Base-by-base conservation (phyloP, 2,113 vertebrate genomes). In the Entelurus aequoreus region DNA sequence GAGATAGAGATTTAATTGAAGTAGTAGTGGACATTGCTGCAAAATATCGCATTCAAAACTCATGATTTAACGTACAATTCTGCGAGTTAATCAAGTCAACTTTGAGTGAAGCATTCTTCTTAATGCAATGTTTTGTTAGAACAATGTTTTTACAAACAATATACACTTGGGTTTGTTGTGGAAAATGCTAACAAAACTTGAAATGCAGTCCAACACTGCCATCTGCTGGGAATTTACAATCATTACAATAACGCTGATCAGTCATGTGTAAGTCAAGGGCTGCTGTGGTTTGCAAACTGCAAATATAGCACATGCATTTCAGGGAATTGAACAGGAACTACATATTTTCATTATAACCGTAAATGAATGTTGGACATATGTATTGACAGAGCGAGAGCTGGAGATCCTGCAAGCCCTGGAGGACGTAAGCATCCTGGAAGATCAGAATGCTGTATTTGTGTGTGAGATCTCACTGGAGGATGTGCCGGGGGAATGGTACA, bases 381-480 rank as follows among this genome's bases (percentile, higher is more conserved):
- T 61, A 15, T 69, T 0, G 0, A 0, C 88, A 95, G 97, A 97
- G 76, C 92, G 90, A 48, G 84, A 85, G 28, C 84, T 98, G 71
- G 36, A 72, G 13, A 80, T 97, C 1, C 55, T 95, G 52, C 88
- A 91, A 11, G 86, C 88, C 36, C 88, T 97, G 8, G 86, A 88
- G 80, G 88, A 96, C 0, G 28, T 91, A 72, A 79, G 83, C 4
- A 91, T 94, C 60, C 88, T 64, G 48, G 96, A 99, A 36, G 93
- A 95, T 4, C 92, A 97, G 77, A 91, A 95, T 0, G 95, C 95
- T 0, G 71, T 95, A 63, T 98, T 99, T 79, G 90, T 91, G 61
- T 98, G 95, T 0, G 93, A 94, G 53, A 79, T 88, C 8, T 95
- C 96, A 0, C 89, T 92, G 0, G 88, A 79, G 8, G 92, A 93